Conservation (phyloP, 2,888 invertebrate species). For the Dromius quadrimaculatus region DNA sequence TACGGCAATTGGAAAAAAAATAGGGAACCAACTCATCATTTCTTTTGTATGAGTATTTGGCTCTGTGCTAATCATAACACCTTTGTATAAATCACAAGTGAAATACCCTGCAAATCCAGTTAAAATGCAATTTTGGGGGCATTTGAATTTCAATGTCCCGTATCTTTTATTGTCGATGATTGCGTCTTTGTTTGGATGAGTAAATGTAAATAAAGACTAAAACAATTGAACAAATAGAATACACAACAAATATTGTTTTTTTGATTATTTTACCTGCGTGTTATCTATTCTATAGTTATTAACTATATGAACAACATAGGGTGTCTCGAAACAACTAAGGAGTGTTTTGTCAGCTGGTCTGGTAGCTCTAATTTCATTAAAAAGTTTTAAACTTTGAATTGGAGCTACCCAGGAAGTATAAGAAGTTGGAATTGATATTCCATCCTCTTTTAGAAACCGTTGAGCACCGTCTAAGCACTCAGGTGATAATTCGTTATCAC, state of each 20-base stretch:
- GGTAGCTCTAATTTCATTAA: slow-evolving; percentile 77
- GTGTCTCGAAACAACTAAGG: slow-evolving; percentile 77
- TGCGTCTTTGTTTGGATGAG: slow-evolving; percentile 86
- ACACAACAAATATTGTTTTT: too few species aligned
- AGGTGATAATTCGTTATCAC: slow-evolving; percentile 98
- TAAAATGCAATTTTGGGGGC: slow-evolving; percentile 81
- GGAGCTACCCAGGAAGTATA: slow-evolving; percentile 95
- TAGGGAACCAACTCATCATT: slow-evolving; percentile 99
- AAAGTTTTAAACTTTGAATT: slow-evolving; percentile 90
- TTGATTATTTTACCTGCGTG: slow-evolving; percentile 68
- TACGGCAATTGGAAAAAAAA: slow-evolving; percentile 91
- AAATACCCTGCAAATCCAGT: slow-evolving; percentile 98
- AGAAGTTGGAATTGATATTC: slow-evolving; percentile 89
- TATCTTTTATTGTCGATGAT: slow-evolving; percentile 80
- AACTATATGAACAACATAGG: slow-evolving; percentile 93
- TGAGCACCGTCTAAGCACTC: slow-evolving; percentile 97
- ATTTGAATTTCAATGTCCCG: slow-evolving; percentile 76
- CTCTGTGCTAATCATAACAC: slow-evolving; percentile 88
- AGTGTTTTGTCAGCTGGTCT: slow-evolving; percentile 69
- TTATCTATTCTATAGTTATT: slow-evolving; percentile 84
- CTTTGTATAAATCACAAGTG: slow-evolving; percentile 86
- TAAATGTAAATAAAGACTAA: slow-evolving; percentile 85
- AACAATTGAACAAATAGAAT: slow-evolving; percentile 55
- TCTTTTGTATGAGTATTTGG: slow-evolving; percentile 89
- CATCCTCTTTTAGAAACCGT: slow-evolving; percentile 84